Base-by-base conservation (phyloP, 1,140 invertebrate genomes). In the Drosophila funebris region DNA sequence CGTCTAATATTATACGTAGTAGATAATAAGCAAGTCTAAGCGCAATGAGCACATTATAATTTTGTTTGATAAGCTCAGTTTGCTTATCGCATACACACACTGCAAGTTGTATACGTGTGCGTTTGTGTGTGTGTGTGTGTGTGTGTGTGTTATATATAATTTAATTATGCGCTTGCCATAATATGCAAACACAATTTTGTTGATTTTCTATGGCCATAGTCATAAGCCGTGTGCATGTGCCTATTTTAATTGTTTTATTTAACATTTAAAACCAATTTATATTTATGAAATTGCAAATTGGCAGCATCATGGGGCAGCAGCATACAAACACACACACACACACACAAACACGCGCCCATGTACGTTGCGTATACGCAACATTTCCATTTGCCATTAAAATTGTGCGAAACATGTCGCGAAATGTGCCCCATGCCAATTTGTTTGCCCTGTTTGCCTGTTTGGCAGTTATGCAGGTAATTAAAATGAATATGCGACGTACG, bases 231-330 rank as follows among this genome's bases (percentile, higher is more conserved):
- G 50, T 64, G 52, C 50, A 3, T 39, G 61, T 13, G 31, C 44
- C 62, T 44, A 73, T 73, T 73, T 84, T 84, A 84, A 84, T 84
- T 84, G 81, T 84, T 84, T 80, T 71, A 81, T 84, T 84, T 81
- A 84, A 84, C 81, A 84, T 84, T 84, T 84, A 84, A 85, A 87
- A 71, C 60, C 82, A 84, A 84, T 84, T 84, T 84, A 84, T 84
- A 84, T 84, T 84, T 84, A 84, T 84, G 81, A 84, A 84, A 84
- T 79, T 84, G 80, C 68, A 83, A 84, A 84, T 84, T 85, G 69
- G 44, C 73, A 74, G 72, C 78, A 81, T 69, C 63, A 68, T 66
- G 72, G 81, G 61, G 33, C 50, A 61, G 54, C 57, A 48, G 44
- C 60, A 22, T 36, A 56, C 22, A 13, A 36, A 58, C 13, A 5